Evolutionary conservation across 2,888 invertebrate genomes (phyloP), one percentile per base, ranked within the genome.

Genomic region (Pristionchus entomophagus): DNA sequence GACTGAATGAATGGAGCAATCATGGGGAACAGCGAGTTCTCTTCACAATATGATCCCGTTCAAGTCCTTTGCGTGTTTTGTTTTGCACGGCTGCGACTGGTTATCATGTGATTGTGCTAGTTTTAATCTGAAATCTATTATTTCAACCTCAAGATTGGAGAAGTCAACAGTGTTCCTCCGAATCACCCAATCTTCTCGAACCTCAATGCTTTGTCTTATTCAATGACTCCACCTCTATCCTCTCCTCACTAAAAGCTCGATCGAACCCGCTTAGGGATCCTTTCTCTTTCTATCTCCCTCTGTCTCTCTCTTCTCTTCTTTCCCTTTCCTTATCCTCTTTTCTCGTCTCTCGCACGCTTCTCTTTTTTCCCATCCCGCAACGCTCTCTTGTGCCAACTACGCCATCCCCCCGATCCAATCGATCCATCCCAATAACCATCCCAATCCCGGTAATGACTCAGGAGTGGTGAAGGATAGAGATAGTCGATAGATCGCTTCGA

Each of bases 231-330:
- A 5, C 10, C 35, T 65, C 65, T 19, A 3, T 35, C 65, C 41
- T 73, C 73, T 26, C 62, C 14, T 62, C 35, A 32, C 19, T 35
- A 65, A 65, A 65, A 65, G 35, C 62, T 26, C 73, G 41, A 73
- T 73, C 73, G 73, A 73, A 73, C 73, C 73, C 73, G 73, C 73
- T 73, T 73, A 73, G 73, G n/a, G 73, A 73, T 73, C 73, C 73
- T 41, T 73, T 41, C 22, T 41, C 73, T 73, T 73, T 73, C 73
- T 73, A 38, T 45, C 22, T 73, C 73, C 41, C 38, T 73, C 73
- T n/a, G 26, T 73, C 73, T 73, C 73, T n/a, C n/a, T 73, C 73
- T 12, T 3, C 19, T 73, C 38, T 35, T 38, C 65, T 69, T 69
- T 73, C 41, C 73, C 45, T 45, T 45, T 73, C 65, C 41, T 73